phyloP scores from a whole-genome alignment of 2,888 invertebrate species.

The Lithodes maja region DNA sequence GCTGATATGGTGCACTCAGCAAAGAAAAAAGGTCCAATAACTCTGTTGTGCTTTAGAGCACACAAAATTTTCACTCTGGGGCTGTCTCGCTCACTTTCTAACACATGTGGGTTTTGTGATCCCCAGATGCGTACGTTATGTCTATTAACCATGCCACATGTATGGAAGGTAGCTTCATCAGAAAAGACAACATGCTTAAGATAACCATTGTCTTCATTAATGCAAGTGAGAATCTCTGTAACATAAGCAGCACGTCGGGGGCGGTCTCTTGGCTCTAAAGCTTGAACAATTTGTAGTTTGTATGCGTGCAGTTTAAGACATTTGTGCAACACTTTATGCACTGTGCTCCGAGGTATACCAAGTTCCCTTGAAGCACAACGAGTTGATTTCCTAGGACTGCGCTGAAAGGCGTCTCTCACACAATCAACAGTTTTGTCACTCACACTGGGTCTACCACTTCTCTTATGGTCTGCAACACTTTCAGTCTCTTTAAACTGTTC shows the following conservation, averaged over 20 bases:
- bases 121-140: conserved; percentile 26
- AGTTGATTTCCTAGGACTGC: conserved; percentile 47
- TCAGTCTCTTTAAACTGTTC: no score
- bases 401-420: conserved; percentile 28
- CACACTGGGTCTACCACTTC: no score
- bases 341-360: conserved; percentile 42
- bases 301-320: conserved; percentile 32
- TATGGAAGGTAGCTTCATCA: conserved; percentile 55
- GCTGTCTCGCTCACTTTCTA: conserved; percentile 17
- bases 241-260: conserved; percentile 47
- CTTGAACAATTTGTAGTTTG: conserved; percentile 55
- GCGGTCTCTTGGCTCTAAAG: conserved; percentile 49
- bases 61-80: background rate
- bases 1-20: conserved; percentile 22
- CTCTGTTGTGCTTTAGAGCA: conserved; percentile 17
- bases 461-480: no score
- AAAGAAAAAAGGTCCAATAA: conserved; percentile 31
- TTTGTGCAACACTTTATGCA: conserved; percentile 53
- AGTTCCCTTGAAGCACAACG: conserved; percentile 54
- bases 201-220: conserved; percentile 54
- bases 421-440: background rate
- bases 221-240: conserved; percentile 47
- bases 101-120: conserved; percentile 10
- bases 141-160: background rate
- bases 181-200: conserved; percentile 50